phyloP scores from a whole-genome alignment of 2,797 vertebrate genomes.

The Antennarius maculatus region DNA sequence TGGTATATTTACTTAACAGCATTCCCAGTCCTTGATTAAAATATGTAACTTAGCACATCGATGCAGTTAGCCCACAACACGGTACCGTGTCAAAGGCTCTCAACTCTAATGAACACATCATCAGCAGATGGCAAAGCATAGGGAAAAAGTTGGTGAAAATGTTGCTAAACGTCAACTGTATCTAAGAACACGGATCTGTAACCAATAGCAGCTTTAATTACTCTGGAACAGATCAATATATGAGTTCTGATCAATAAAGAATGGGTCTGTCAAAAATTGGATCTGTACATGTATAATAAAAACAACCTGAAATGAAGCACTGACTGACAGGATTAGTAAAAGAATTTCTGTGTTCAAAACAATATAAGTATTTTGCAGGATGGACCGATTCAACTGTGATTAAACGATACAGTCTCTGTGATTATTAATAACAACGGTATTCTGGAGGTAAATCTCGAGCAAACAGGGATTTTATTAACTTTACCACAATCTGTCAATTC shows the following conservation, averaged over 20 bases:
- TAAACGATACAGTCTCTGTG: constrained; percentile 42
- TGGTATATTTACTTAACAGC: too few relatives aligned
- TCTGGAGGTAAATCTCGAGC: constrained; percentile 43
- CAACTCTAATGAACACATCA: background rate
- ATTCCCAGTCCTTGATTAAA: too few relatives aligned
- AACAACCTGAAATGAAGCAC: constrained; percentile 16
- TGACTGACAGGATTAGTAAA: constrained; percentile 17
- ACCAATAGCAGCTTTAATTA: too few relatives aligned
- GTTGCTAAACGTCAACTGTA: too few relatives aligned
- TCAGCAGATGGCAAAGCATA: background rate
- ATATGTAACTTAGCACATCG: too few relatives aligned
- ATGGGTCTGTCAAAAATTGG: too few relatives aligned
- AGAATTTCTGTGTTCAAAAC: constrained; percentile 22
- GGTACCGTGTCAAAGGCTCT: background rate
- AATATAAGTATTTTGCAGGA: constrained; percentile 15
- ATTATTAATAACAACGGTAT: constrained; percentile 45
- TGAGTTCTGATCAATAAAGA: background rate
- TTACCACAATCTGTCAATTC: constrained; percentile 48
- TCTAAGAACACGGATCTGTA: too few relatives aligned
- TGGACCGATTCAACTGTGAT: constrained; percentile 33
- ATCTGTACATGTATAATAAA: background rate
- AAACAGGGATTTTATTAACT: constrained; percentile 41
- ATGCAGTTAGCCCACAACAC: too few relatives aligned
- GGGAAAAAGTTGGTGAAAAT: background rate
- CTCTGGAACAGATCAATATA: too few relatives aligned